Conservation (phyloP, 1,140 invertebrate genomes). For the Orchesella cincta region DNA sequence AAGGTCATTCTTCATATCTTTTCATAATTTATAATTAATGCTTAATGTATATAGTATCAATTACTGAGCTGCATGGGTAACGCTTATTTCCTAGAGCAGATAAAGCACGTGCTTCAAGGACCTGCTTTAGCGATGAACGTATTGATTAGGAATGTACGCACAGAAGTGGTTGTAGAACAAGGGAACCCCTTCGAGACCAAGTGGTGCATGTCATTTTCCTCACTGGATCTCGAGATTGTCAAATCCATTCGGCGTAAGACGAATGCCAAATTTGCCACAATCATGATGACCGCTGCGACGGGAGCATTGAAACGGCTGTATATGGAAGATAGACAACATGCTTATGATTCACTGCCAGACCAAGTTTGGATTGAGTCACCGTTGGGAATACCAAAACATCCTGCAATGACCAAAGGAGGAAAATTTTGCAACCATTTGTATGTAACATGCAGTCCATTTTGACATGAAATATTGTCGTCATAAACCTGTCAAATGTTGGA, state of each 20-base stretch:
- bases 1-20: constrained; percentile 22
- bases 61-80: not conserved
- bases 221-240: constrained; percentile 25
- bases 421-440: constrained; percentile 37
- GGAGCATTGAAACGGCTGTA: constrained; percentile 24
- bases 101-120: constrained; percentile 4
- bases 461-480: no score
- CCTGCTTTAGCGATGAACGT: constrained; percentile 8
- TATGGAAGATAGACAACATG: not conserved
- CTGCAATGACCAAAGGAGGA: constrained; percentile 17
- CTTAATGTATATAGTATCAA: not conserved
- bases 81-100: constrained; percentile 18
- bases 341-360: not conserved
- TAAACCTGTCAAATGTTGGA: no score
- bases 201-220: constrained; percentile 36
- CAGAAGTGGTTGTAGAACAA: not conserved
- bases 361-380: constrained; percentile 31
- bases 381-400: constrained; percentile 30
- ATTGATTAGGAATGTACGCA: not conserved
- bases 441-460: not conserved
- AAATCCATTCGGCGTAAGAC: constrained; percentile 32
- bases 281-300: constrained; percentile 30
- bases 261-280: constrained; percentile 34
- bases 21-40: not conserved
- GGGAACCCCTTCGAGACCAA: not conserved